Evolutionary conservation across 2,888 invertebrate species (phyloP).

Genomic region (Macropis europaea): DNA sequence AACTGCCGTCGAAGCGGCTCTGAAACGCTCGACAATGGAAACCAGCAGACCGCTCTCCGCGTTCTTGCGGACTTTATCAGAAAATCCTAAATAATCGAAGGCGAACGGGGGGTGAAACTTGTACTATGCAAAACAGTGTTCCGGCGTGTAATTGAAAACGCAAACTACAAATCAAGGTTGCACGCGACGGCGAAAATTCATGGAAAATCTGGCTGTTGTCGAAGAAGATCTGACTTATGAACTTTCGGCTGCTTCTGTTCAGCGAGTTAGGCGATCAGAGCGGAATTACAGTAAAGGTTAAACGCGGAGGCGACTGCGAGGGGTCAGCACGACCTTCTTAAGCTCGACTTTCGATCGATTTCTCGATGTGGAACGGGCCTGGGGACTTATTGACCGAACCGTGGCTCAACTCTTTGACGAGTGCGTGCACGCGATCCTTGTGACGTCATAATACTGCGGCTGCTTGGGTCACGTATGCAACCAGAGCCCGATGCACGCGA

Average conservation of each 20-base stretch:
- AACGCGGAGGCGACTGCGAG: conserved; percentile 42
- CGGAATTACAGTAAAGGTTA: conserved; percentile 52
- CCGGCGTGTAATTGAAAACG: conserved; percentile 56
- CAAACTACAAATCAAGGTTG: conserved; percentile 43
- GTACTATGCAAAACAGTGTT: conserved; percentile 55
- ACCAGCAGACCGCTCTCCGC: too few species aligned
- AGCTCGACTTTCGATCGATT: conserved; percentile 66
- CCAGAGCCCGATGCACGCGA: conserved; percentile 76
- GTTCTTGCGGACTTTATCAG: background rate
- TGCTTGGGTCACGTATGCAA: conserved; percentile 73
- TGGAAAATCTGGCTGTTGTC: too few species aligned
- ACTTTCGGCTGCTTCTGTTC: background rate
- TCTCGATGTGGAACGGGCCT: conserved; percentile 61
- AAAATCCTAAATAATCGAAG: conserved; percentile 24
- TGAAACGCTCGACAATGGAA: too few species aligned
- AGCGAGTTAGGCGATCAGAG: conserved; percentile 14
- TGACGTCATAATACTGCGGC: conserved; percentile 77
- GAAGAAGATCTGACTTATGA: background rate
- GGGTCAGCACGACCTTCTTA: conserved; percentile 57
- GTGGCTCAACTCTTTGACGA: conserved; percentile 74
- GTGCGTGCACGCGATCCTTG: conserved; percentile 78
- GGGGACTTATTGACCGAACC: conserved; percentile 73
- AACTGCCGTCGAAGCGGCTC: too few species aligned
- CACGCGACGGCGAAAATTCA: too few species aligned
- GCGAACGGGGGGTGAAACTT: conserved; percentile 45